phyloP scores from a whole-genome alignment of 2,797 vertebrate species.

The Myotis findleyi region DNA sequence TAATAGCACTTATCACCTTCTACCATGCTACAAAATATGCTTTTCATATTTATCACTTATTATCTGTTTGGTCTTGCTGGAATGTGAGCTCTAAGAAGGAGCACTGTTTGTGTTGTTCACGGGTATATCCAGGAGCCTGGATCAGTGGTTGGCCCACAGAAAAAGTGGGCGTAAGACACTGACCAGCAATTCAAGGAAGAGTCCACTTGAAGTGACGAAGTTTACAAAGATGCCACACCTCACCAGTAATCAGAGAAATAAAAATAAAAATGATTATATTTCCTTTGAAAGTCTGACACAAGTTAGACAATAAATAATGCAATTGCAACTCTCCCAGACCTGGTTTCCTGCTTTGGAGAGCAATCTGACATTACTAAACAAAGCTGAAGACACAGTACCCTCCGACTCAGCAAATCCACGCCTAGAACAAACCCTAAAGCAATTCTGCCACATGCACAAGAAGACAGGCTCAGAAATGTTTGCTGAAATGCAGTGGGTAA shows the following conservation, averaged over 20 bases:
- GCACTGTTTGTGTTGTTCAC: not conserved
- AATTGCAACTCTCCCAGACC: not conserved
- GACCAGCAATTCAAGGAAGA: not conserved
- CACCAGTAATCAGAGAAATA: not conserved
- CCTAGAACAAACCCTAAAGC: not conserved
- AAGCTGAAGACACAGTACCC: not conserved
- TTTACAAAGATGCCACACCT: not conserved
- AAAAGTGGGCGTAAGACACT: not conserved
- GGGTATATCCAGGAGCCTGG: not conserved
- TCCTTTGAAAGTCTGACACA: slow-evolving; percentile 17
- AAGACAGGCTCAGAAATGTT: not conserved
- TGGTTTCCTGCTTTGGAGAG: not conserved
- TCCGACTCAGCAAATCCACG: not conserved
- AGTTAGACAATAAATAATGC: not conserved
- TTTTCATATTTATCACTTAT: not conserved
- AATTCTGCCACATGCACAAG: not conserved
- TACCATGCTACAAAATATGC: not conserved
- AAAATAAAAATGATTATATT: not conserved
- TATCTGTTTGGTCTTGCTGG: not conserved
- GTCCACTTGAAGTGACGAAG: not conserved
- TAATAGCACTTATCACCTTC: not conserved
- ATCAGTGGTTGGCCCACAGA: not conserved
- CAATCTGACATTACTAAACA: not conserved
- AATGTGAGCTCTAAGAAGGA: not conserved
- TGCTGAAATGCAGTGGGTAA: not conserved